These are phyloP conservation scores for Morone chrysops DNA, from an alignment of 2,113 vertebrate species.

Conservation along the genomic window DNA sequence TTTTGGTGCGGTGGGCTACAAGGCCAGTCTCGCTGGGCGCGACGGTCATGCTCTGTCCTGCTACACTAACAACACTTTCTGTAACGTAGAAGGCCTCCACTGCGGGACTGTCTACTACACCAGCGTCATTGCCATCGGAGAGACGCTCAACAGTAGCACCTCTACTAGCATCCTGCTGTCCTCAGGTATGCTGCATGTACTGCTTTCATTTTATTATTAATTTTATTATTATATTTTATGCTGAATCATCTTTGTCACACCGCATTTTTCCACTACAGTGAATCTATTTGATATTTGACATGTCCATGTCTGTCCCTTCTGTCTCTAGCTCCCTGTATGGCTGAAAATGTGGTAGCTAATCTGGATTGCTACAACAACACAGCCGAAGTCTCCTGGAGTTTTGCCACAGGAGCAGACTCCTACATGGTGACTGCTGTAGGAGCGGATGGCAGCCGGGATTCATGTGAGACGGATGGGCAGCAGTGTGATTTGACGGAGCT, in stretches of 20 bases:
- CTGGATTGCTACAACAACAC: slow-evolving; percentile 75
- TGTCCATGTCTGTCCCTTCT: background rate
- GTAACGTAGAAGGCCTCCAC: slow-evolving; percentile 74
- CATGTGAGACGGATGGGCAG: slow-evolving; percentile 60
- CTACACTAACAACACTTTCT: slow-evolving; percentile 67
- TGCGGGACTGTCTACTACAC: slow-evolving; percentile 80
- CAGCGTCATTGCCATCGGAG: slow-evolving; percentile 68
- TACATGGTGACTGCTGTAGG: slow-evolving; percentile 72
- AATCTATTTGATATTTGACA: too few species aligned
- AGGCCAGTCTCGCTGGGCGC: slow-evolving; percentile 61
- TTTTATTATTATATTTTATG: too few species aligned
- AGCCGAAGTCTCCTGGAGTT: slow-evolving; percentile 76
- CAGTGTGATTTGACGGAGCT: slow-evolving; percentile 75
- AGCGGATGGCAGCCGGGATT: slow-evolving; percentile 42
- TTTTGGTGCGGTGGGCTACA: slow-evolving; percentile 69
- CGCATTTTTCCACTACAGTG: too few species aligned
- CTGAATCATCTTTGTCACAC: too few species aligned
- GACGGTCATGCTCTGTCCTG: slow-evolving; percentile 76
- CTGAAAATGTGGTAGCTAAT: slow-evolving; percentile 31
- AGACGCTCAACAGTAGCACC: slow-evolving; percentile 67
- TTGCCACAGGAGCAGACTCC: slow-evolving; percentile 60
- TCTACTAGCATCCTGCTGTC: slow-evolving; percentile 65
- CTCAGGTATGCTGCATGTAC: slow-evolving; percentile 74
- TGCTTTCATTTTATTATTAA: background rate
- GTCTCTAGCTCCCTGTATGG: slow-evolving; percentile 81